Evolutionary conservation across 2,113 vertebrate species (phyloP), one percentile per base, ranked within the genome.

Genomic region (Calyptommatus sinebrachiatus): DNA sequence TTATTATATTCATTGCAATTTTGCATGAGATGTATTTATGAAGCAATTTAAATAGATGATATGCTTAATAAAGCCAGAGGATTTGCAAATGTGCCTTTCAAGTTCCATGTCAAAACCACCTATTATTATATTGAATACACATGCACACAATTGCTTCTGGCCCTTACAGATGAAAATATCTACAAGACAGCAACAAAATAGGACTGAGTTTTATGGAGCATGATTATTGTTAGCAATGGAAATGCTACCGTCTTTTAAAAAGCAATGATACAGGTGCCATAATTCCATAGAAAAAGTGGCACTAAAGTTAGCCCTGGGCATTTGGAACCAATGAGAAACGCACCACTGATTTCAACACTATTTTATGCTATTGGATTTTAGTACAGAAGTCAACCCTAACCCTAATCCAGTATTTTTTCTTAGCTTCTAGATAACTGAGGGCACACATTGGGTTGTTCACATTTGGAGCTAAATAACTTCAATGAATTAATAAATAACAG

Each of bases 61-160:
- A 70, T 28, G 82, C 84, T 90, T 90, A 88, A 90, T 87, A 93
- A 91, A 86, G 80, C 86, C 76, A 70, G 0, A 0, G 77, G 84
- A 78, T 81, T 90, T 89, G 72, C 86, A 76, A 87, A 82, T 76
- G 84, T 85, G 61, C 77, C 86, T 80, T 82, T 71, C 78, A 85
- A 74, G 83, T 82, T 68, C 61, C 16, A 88, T 84, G 67, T 87
- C 86, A 72, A 70, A 89, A 85, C 41, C 66, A 78, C 46, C 72
- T 26, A 0, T 79, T 84, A 75, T 31, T 8, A 72, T n/a, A 62
- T 76, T 69, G 28, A 74, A 29, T 66, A 5, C 21, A 60, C 18
- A 63, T 26, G 68, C 77, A 53, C 88, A 83, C 71, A 76, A 84
- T 79, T 78, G 73, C 81, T 77, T 84, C 83, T 81, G 48, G 66